Conservation (phyloP, 2,113 vertebrate species). For the Pelmatolapia mariae region DNA sequence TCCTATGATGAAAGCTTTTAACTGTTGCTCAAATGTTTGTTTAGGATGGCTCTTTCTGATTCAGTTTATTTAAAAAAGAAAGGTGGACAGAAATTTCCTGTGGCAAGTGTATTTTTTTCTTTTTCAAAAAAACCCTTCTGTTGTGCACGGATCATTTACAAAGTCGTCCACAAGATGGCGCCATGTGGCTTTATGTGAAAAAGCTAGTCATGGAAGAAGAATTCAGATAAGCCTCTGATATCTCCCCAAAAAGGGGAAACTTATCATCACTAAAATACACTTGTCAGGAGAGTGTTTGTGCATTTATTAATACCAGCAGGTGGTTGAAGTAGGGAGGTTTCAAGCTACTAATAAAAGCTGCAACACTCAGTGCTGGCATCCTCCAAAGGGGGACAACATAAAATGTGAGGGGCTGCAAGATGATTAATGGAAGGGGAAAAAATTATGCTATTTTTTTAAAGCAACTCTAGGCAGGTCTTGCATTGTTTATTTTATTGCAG, state of each 20-base stretch:
- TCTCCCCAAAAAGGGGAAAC: neutral
- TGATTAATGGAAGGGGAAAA: neutral
- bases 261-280: neutral
- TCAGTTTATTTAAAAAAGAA: neutral
- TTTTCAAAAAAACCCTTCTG: too few relatives aligned
- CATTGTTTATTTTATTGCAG: neutral
- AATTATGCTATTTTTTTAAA: neutral
- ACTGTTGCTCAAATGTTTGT: neutral
- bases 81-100: neutral
- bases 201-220: neutral
- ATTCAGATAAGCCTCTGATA: neutral
- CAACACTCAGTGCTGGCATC: fast-evolving
- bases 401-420: neutral
- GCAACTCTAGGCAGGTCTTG: fast-evolving
- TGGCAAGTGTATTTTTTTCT: neutral
- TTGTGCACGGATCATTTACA: neutral
- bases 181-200: slow-evolving; percentile 16
- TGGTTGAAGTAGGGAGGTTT: neutral
- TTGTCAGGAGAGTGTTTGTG: neutral
- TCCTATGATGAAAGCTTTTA: neutral
- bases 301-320: neutral
- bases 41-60: neutral
- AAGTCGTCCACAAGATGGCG: slow-evolving; percentile 57
- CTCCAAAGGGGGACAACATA: neutral
- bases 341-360: neutral